Evolutionary conservation across 2,113 vertebrate genomes (phyloP).

Genomic region (Natator depressus): DNA sequence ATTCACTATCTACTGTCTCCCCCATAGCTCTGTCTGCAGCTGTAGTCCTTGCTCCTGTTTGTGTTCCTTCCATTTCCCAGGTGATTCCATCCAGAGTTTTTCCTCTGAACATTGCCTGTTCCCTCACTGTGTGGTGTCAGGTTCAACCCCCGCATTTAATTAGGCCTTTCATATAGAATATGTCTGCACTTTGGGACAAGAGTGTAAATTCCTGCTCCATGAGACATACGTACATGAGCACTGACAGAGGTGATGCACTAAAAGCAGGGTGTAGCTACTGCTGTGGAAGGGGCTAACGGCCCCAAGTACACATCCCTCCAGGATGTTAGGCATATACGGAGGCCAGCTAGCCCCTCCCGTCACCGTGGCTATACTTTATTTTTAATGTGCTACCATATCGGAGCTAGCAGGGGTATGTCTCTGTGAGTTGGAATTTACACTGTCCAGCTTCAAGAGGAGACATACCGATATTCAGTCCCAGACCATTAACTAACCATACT

Average conservation of each 20-base stretch:
- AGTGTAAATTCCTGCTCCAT: no score
- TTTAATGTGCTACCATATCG: background rate
- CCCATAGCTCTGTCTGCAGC: background rate
- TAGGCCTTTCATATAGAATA: no score
- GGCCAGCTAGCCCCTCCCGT: background rate
- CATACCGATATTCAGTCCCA: background rate
- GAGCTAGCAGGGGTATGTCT: background rate
- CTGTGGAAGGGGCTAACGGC: background rate
- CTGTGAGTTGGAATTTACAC: background rate
- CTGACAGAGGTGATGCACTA: no score
- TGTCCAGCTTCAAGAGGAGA: background rate
- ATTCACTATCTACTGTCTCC: fast-evolving
- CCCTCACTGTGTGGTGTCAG: no score
- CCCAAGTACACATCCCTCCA: background rate
- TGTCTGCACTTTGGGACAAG: no score
- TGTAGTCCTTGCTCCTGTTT: background rate
- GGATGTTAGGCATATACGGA: background rate
- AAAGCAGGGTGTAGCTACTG: background rate
- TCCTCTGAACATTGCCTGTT: no score
- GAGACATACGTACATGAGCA: no score
- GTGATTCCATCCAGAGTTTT: background rate
- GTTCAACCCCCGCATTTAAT: no score
- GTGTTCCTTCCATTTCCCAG: background rate
- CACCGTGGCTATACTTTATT: background rate
- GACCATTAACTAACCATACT: background rate